These are phyloP conservation scores for Quiscalus mexicanus DNA, from an alignment of 2,113 vertebrate genomes.

Conservation along the genomic window DNA sequence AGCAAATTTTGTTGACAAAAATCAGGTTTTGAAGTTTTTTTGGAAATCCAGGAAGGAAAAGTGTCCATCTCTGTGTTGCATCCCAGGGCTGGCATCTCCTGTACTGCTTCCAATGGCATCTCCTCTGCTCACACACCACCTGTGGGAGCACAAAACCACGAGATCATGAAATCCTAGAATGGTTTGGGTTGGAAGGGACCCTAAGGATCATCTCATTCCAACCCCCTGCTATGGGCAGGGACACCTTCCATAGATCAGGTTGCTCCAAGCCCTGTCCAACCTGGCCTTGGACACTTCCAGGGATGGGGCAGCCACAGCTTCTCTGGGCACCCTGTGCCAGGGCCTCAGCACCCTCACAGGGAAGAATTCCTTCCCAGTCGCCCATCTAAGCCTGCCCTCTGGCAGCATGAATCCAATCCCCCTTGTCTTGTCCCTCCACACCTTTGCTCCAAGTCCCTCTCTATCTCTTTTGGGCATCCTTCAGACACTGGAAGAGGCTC, in stretches of 20 bases:
- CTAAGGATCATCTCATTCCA: neutral
- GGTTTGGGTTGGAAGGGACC: neutral
- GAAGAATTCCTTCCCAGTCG: neutral
- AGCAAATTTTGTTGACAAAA: neutral
- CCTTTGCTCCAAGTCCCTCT: neutral
- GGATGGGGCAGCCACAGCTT: neutral
- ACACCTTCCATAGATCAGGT: neutral
- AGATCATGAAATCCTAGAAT: neutral
- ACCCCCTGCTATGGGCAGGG: accelerated
- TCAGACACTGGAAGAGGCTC: neutral
- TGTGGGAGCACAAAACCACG: neutral
- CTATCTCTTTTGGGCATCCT: neutral
- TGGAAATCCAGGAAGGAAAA: neutral
- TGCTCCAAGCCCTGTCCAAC: accelerated
- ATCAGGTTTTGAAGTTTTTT: neutral
- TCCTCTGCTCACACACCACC: neutral
- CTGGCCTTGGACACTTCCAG: neutral
- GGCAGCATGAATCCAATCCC: neutral
- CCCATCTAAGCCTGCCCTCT: neutral
- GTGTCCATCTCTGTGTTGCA: accelerated
- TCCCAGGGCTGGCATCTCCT: neutral
- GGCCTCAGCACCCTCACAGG: accelerated
- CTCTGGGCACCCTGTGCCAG: neutral
- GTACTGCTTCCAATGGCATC: accelerated
- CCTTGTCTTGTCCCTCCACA: neutral